Evolutionary conservation across 2,888 invertebrate genomes (phyloP), one percentile per base, ranked within the genome.

Genomic region (Nycteola revayana): DNA sequence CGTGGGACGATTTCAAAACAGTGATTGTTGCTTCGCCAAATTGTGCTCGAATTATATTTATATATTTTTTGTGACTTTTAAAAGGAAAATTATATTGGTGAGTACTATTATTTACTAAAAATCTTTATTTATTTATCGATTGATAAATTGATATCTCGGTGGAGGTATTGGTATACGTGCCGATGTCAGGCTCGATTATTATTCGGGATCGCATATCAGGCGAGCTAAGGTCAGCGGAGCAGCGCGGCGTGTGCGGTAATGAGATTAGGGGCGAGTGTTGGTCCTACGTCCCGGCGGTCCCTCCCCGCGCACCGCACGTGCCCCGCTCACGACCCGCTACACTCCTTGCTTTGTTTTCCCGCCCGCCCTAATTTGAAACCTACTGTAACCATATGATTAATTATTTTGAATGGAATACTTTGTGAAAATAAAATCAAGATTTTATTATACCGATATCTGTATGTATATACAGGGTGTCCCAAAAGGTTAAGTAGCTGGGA

Each of bases 201-300:
- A 49, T 65, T 61, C 56, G 63, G 62, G 56, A 64, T 66, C 61
- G 50, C 63, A 42, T 56, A 66, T 57, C 55, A 58, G 65, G 63
- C 63, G 55, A 68, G 74, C 61, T 76, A 69, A 75, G 72, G 74
- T 70, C 66, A 69, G 59, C 58, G 49, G 59, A 59, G 66, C 67
- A 61, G 63, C 63, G 64, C 63, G 63, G 66, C 65, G 68, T 66
- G 69, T 64, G 69, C 66, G 49, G 65, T 78, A 76, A 80, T 73
- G 71, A 61, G 75, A 70, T 76, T 72, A 76, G 74, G 75, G 70
- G 66, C 64, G 72, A 67, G 61, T 56, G 50, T 46, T 47, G 52
- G 52, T 47, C 43, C 59, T 49, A 53, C 54, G 44, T 47, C 52
- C 61, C 56, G 46, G 48, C 46, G 49, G 29, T 37, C 41, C 32